Evolutionary conservation across 2,113 vertebrate genomes (phyloP).

Genomic region (Todiramphus chloris): DNA sequence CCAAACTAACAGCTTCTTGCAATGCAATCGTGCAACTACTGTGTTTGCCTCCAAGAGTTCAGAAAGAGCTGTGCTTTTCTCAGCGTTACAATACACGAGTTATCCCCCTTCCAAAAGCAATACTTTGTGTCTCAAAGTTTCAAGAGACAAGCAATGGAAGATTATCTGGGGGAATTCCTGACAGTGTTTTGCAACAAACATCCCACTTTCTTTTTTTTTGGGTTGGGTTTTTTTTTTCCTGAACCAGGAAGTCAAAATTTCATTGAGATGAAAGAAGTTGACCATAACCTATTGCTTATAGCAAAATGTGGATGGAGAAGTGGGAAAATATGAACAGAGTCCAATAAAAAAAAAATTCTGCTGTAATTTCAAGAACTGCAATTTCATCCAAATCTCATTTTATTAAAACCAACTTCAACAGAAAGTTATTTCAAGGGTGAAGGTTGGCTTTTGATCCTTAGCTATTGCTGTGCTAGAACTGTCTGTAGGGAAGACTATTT

Average conservation of each 20-base stretch:
- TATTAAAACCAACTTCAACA: background rate
- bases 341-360: background rate
- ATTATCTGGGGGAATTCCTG: constrained; percentile 26
- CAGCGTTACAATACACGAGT: background rate
- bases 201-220: background rate
- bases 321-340: background rate
- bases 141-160: background rate
- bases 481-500: background rate
- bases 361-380: background rate
- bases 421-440: background rate
- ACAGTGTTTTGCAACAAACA: constrained; percentile 31
- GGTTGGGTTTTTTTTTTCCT: background rate
- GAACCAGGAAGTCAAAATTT: background rate
- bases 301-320: background rate
- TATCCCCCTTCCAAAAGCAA: background rate
- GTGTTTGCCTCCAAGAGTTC: background rate
- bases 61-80: background rate
- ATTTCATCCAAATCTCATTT: background rate
- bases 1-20: background rate
- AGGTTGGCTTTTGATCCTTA: background rate
- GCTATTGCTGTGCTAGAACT: background rate
- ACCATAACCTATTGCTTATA: background rate
- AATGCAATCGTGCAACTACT: background rate
- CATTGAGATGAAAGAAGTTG: background rate
- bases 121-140: background rate